Conservation (phyloP, 2,797 vertebrate species). For the Hippopotamyrus pictus region DNA sequence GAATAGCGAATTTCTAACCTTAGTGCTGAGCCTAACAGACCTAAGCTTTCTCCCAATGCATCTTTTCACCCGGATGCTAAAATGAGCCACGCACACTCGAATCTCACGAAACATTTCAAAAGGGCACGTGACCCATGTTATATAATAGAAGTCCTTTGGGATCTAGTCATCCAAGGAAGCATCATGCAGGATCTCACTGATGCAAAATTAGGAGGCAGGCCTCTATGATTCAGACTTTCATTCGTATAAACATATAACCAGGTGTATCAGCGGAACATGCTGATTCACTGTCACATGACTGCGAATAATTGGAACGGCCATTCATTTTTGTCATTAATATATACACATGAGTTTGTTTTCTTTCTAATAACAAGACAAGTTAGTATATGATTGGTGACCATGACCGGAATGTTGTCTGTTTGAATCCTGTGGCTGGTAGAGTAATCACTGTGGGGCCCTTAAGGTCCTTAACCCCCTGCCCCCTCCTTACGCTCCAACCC, state of each 20-base stretch:
- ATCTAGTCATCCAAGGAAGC: background rate
- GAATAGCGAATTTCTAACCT: background rate
- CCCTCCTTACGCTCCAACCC: background rate
- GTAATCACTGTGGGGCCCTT: background rate
- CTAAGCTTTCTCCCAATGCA: background rate
- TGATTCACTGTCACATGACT: background rate
- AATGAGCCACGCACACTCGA: background rate
- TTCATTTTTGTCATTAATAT: background rate
- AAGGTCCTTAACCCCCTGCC: background rate
- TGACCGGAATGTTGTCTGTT: background rate
- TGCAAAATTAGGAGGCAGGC: background rate
- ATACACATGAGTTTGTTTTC: background rate
- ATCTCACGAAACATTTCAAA: background rate
- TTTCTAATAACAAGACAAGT: background rate
- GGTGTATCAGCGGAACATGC: background rate
- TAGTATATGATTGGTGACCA: background rate
- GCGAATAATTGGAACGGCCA: background rate
- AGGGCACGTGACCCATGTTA: background rate
- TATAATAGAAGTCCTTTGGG: background rate
- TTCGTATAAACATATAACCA: background rate
- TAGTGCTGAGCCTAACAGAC: background rate
- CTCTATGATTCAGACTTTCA: background rate
- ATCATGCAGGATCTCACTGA: background rate
- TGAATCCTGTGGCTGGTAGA: background rate
- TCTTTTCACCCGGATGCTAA: background rate